These are phyloP conservation scores for Anthophora plumipes DNA, from an alignment of 2,888 invertebrate genomes.

Conservation along the genomic window DNA sequence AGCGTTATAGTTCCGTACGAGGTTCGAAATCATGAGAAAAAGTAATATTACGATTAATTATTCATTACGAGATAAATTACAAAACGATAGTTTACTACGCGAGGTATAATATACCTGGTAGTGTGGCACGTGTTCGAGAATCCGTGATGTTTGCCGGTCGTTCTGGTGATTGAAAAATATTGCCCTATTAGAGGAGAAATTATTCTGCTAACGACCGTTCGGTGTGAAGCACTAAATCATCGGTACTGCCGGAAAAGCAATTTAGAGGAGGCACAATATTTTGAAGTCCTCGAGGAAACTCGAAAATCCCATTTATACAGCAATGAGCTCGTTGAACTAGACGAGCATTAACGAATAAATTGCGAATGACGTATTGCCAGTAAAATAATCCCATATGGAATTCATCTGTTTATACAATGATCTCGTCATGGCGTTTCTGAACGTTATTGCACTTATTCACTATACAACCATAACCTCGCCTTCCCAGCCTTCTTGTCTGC, in stretches of 20 bases:
- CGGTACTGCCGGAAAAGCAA: constrained; percentile 10
- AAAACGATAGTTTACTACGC: neutral
- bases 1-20: no score
- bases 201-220: constrained; percentile 27
- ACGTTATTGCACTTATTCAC: constrained; percentile 23
- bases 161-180: constrained; percentile 14
- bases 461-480: neutral
- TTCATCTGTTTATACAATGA: constrained; percentile 55
- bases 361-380: constrained; percentile 44
- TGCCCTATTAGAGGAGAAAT: constrained; percentile 17
- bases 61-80: neutral
- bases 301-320: constrained; percentile 31
- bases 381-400: constrained; percentile 50
- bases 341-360: constrained; percentile 37
- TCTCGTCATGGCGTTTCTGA: neutral
- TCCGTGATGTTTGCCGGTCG: neutral
- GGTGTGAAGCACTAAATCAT: constrained; percentile 41
- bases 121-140: neutral
- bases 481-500: neutral
- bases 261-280: constrained; percentile 53
- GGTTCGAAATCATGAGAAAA: constrained; percentile 2
- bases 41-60: neutral
- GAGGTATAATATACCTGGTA: neutral
- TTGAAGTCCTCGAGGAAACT: constrained; percentile 34
- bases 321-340: constrained; percentile 36